Evolutionary conservation across 2,888 invertebrate genomes (phyloP).

Genomic region (Onthophagus sagittarius): DNA sequence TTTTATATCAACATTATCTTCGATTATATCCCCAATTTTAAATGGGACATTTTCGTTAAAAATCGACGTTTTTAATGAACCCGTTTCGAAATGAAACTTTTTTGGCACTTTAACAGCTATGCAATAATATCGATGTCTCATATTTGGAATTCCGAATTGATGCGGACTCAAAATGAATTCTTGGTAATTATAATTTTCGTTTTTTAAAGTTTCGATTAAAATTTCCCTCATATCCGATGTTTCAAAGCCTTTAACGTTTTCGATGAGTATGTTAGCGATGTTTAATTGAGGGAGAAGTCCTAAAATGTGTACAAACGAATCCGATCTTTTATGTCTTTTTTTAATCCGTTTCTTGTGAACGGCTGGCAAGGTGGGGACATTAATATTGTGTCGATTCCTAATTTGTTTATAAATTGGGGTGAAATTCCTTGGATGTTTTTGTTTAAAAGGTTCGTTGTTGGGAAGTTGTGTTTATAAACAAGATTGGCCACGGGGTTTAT

Average conservation of each 20-base stretch:
- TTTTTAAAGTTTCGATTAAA: conserved; percentile 61
- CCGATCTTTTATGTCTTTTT: conserved; percentile 70
- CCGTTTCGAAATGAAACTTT: conserved; percentile 37
- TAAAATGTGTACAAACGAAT: conserved; percentile 75
- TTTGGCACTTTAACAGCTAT: conserved; percentile 63
- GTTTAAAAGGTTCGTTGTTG: conserved; percentile 57
- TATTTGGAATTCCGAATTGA: conserved; percentile 86
- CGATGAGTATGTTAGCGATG: conserved; percentile 76
- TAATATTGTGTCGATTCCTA: conserved; percentile 70
- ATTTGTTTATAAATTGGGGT: conserved; percentile 59
- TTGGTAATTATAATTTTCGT: conserved; percentile 65
- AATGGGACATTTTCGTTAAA: conserved; percentile 23
- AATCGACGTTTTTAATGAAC: conserved; percentile 4
- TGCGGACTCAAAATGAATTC: conserved; percentile 85
- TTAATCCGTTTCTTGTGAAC: conserved; percentile 84
- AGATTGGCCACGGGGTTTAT: conserved; percentile 81
- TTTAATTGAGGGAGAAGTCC: conserved; percentile 61
- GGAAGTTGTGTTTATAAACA: conserved; percentile 78
- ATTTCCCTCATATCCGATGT: conserved; percentile 67
- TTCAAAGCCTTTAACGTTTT: conserved; percentile 97
- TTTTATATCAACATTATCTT: conserved; percentile 46
- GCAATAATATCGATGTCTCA: conserved; percentile 85
- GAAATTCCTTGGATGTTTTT: conserved; percentile 78
- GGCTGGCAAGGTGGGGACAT: conserved; percentile 99
- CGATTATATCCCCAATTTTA: conserved; percentile 48